phyloP scores from a whole-genome alignment of 2,888 invertebrate species.

The Lepetodrilus schrolli region DNA sequence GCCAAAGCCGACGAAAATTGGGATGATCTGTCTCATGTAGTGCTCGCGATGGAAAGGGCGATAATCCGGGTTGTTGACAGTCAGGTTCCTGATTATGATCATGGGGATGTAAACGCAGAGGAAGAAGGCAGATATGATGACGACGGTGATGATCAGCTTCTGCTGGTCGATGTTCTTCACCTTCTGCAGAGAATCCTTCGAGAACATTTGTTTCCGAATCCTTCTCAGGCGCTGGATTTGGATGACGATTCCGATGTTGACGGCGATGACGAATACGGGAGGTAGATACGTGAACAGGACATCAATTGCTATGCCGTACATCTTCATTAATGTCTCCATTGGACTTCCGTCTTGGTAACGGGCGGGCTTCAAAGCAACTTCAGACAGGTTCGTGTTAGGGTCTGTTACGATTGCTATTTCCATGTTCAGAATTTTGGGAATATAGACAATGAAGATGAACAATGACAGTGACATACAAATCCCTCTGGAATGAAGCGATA shows the following conservation, averaged over 20 bases:
- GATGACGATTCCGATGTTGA: not conserved
- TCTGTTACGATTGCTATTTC: not conserved
- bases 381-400: not conserved
- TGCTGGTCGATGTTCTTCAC: not conserved
- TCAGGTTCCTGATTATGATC: not conserved
- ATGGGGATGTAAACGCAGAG: slow-evolving; percentile 9
- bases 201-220: not conserved
- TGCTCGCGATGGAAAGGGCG: not conserved
- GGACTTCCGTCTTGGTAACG: not conserved
- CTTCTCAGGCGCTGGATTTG: not conserved
- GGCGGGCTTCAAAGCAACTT: no score
- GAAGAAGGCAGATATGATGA: not conserved
- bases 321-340: not conserved
- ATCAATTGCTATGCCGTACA: not conserved
- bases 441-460: not conserved
- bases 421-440: not conserved
- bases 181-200: not conserved
- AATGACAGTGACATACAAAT: not conserved
- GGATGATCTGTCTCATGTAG: not conserved
- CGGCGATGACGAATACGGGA: not conserved
- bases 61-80: not conserved
- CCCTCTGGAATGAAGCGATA: not conserved
- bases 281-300: slow-evolving; percentile 10
- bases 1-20: not conserved
- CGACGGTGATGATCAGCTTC: not conserved